phyloP scores from a whole-genome alignment of 1,140 invertebrate genomes.

The Homarus americanus region DNA sequence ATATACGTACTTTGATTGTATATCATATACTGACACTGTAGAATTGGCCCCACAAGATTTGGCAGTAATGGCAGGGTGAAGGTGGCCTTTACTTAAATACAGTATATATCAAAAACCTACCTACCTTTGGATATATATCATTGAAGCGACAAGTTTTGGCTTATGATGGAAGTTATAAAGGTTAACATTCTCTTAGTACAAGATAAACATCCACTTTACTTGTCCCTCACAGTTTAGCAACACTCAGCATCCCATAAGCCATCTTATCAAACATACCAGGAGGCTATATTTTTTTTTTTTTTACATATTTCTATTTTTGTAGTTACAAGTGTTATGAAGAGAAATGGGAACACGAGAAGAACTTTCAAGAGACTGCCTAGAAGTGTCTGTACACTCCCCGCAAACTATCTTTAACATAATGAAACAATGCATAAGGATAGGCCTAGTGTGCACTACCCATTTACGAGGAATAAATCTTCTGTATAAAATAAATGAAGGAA shows the following conservation, averaged over 20 bases:
- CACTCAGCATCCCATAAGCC: background rate
- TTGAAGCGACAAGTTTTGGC: constrained; percentile 4
- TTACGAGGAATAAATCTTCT: background rate
- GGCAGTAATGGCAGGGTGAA: constrained; percentile 12
- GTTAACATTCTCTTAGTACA: constrained; percentile 1
- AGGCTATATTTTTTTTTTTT: constrained; percentile 5
- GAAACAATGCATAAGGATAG: background rate
- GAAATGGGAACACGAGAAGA: constrained; percentile 1
- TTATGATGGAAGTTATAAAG: constrained; percentile 5
- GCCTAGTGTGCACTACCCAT: background rate
- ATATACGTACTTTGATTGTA: background rate
- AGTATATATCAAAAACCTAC: background rate
- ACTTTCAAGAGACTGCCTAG: background rate
- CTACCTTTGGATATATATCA: constrained; percentile 11
- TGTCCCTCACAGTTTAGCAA: background rate
- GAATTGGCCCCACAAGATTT: constrained; percentile 6
- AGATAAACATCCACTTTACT: background rate
- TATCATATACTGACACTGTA: background rate
- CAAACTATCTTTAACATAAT: constrained; percentile 2
- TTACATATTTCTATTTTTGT: background rate
- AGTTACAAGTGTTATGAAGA: constrained; percentile 12
- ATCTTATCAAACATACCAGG: background rate
- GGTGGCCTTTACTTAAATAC: constrained; percentile 2
- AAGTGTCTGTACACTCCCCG: background rate
- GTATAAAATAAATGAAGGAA: constrained; percentile 20